phyloP scores from a whole-genome alignment of 2,113 vertebrate genomes.

The Chaetops frenatus region DNA sequence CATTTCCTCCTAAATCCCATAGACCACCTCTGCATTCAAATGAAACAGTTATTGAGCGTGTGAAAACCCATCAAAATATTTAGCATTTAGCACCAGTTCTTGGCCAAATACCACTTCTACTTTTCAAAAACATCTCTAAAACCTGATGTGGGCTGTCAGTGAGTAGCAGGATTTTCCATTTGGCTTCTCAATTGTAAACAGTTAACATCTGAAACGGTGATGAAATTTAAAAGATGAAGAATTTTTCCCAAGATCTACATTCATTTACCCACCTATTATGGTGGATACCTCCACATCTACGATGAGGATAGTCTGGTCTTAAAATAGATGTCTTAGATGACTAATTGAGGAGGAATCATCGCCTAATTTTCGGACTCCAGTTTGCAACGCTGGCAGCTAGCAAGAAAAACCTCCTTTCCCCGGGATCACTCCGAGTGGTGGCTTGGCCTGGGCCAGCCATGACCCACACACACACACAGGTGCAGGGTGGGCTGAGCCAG shows the following conservation, averaged over 20 bases:
- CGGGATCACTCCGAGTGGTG: neutral
- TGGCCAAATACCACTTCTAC: neutral
- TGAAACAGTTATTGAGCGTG: neutral
- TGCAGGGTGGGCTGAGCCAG: accelerated
- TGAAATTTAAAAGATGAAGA: neutral
- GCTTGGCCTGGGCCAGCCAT: neutral
- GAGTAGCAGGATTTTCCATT: neutral
- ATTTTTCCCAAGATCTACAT: neutral
- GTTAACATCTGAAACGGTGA: neutral
- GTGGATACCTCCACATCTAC: neutral
- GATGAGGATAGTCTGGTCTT: accelerated
- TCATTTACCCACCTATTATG: neutral
- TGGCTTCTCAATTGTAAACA: neutral
- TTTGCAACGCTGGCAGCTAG: neutral
- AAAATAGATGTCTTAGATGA: neutral
- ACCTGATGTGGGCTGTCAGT: neutral
- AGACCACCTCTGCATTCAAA: neutral
- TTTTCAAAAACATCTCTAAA: neutral
- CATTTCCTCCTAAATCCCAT: neutral
- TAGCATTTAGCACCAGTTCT: neutral
- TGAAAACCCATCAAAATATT: neutral
- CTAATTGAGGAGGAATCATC: neutral
- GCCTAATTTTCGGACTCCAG: neutral
- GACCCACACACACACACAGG: accelerated
- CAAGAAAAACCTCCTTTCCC: neutral